phyloP scores from a whole-genome alignment of 2,888 invertebrate genomes.

The Magallana nippona region DNA sequence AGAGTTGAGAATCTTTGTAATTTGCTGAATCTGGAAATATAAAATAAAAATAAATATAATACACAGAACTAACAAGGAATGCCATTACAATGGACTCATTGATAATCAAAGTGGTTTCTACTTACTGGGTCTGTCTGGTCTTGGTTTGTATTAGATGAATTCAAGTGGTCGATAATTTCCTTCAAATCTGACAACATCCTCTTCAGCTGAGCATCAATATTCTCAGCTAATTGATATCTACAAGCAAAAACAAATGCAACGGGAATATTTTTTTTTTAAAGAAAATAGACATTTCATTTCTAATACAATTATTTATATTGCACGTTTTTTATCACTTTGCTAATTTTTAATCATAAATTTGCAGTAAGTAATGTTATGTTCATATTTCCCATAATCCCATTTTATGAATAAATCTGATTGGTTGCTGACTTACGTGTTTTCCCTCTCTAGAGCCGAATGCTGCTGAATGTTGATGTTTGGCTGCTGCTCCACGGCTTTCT shows the following conservation, averaged over 20 bases:
- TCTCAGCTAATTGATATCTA: constrained; percentile 92
- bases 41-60: constrained; percentile 32
- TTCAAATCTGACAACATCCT: constrained; percentile 97
- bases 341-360: too few species aligned
- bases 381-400: too few species aligned
- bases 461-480: constrained; percentile 78
- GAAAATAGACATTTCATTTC: too few species aligned
- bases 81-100: too few species aligned
- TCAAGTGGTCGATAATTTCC: constrained; percentile 95
- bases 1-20: constrained; percentile 95
- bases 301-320: too few species aligned
- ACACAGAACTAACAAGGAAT: background rate
- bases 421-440: constrained; percentile 86
- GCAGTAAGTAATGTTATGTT: too few species aligned
- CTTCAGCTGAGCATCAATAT: constrained; percentile 93
- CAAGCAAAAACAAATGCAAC: constrained; percentile 33
- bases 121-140: constrained; percentile 91
- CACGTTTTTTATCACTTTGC: too few species aligned
- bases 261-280: too few species aligned
- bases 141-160: constrained; percentile 88
- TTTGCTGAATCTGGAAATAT: constrained; percentile 89
- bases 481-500: constrained; percentile 85
- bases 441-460: constrained; percentile 90
- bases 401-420: too few species aligned
- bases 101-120: constrained; percentile 52